These are phyloP conservation scores for Phymanthus crucifer DNA, from an alignment of 92 coral and sea anemone species.

Conservation along the genomic window DNA sequence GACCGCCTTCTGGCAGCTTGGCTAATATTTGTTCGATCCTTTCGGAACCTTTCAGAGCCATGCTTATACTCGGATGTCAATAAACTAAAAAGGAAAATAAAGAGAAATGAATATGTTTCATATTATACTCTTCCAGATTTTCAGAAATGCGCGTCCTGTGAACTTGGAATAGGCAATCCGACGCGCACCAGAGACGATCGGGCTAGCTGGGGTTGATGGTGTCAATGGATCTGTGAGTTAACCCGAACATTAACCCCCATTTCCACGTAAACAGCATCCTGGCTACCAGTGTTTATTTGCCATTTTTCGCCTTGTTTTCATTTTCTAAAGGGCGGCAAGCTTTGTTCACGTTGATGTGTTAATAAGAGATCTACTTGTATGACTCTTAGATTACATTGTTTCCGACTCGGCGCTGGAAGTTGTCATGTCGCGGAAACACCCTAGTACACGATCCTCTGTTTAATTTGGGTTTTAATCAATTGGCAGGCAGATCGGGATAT, in stretches of 20 bases:
- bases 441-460: not conserved
- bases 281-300: not conserved
- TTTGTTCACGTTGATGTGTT: not conserved
- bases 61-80: not conserved
- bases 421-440: conserved; percentile 4
- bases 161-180: too few relatives aligned
- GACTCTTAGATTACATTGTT: not conserved
- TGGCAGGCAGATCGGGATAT: not conserved
- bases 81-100: not conserved
- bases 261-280: not conserved
- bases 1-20: not conserved
- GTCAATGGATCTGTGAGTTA: not conserved
- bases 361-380: not conserved
- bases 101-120: too few relatives aligned
- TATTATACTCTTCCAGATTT: not conserved
- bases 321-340: not conserved
- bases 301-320: not conserved
- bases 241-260: not conserved
- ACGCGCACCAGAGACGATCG: not conserved
- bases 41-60: not conserved
- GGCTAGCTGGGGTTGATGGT: not conserved
- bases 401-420: not conserved
- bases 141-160: too few relatives aligned
- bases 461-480: not conserved
- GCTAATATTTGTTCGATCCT: not conserved